A percentile compares a stretch with the other conserved stretches of the same genome.
These are phyloP conservation scores for Cepphus grylle DNA, from an alignment of 2,113 vertebrate species.

Conservation along the genomic window DNA sequence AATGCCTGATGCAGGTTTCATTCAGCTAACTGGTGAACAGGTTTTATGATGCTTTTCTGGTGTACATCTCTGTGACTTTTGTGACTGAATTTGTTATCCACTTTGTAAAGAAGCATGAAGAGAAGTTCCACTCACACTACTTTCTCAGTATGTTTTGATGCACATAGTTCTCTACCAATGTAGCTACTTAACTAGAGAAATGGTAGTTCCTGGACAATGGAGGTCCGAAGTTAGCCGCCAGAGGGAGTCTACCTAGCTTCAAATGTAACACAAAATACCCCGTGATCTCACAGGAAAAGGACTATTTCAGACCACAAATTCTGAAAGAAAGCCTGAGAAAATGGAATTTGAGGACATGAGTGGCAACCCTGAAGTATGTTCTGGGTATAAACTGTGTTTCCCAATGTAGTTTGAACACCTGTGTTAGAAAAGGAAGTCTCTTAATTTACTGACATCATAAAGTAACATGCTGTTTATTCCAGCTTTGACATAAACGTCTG, in stretches of 20 bases:
- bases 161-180: background rate
- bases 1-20: background rate
- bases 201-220: too few relatives aligned
- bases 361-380: background rate
- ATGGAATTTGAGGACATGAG: background rate
- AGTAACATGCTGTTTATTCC: background rate
- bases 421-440: background rate
- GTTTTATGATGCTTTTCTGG: background rate
- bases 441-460: background rate
- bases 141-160: background rate
- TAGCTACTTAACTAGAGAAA: background rate
- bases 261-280: background rate
- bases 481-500: background rate
- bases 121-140: background rate
- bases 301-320: background rate
- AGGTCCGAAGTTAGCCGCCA: background rate
- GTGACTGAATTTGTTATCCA: background rate
- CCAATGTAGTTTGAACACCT: background rate
- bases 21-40: background rate
- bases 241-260: background rate
- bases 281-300: background rate
- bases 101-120: background rate
- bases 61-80: background rate
- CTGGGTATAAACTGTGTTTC: background rate
- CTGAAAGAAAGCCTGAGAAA: background rate